Base-by-base conservation (phyloP, 35 echinoderm and acorn worm genomes). In the Chiridota heheva region DNA sequence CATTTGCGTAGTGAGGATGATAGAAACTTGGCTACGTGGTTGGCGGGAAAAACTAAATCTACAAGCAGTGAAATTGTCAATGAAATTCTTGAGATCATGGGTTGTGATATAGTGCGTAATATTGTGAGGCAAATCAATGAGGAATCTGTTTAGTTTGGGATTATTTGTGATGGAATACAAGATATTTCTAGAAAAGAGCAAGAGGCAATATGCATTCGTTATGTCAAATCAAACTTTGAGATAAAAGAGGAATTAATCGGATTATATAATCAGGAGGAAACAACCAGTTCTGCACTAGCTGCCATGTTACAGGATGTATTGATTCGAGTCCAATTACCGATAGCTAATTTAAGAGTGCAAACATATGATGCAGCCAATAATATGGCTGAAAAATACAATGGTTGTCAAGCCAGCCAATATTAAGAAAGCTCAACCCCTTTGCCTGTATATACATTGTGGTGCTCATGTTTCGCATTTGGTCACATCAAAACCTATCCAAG, bases 141-240 rank as follows among this genome's bases (percentile, higher is more conserved):
- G 22, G 70, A 74, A 47, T 44, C 44, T 47, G 26, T 74, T 74
- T 25, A 74, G 42, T 74, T 49, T 74, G 70, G 70, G 5, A 74
- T 47, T 10, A 74, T 74, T 74, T 44, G 38, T 47, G 44, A 74
- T 74, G 70, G 70, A 1, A 74, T 8, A 2, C 70, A 51, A 34
- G 70, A 74, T 47, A 74, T 74, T 5, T 74, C 70, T 27, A 44
- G 70, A 74, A 51, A 47, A 44, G 70, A 74, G 41, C 70, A 74
- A 47, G 70, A 74, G 42, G 70, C 72, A 7, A 55, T 55, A 10
- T 74, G 70, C 29, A 74, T 74, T 47, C 70, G 44, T 47, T 74
- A 74, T 34, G 32, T 74, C 4, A 47, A 20, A 47, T 44, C 70
- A 46, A 74, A 74, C 42, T 47, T 13, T 25, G 70, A 74, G 42